A percentile compares a stretch with the other conserved stretches of the same genome.
Conservation (phyloP, 2,113 vertebrate genomes). For the Pelusios castaneus region DNA sequence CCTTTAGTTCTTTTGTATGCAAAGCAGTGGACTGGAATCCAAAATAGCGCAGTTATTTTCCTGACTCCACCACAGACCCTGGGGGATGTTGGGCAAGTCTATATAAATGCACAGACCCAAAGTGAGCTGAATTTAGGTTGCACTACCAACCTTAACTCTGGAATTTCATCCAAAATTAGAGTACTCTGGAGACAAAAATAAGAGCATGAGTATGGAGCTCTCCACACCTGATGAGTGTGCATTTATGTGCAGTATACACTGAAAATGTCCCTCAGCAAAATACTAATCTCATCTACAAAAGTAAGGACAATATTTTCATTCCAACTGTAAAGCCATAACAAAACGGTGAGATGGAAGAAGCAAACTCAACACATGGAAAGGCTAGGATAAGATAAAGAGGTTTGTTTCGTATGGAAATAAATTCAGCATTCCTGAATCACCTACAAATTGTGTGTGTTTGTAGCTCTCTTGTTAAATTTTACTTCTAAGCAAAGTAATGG, state of each 20-base stretch:
- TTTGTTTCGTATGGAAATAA: not conserved
- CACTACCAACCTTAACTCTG: not conserved
- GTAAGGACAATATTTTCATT: slow-evolving; percentile 52
- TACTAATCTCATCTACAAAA: slow-evolving; percentile 51
- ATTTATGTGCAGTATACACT: not conserved
- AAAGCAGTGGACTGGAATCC: not conserved
- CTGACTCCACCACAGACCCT: not conserved
- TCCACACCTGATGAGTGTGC: slow-evolving; percentile 29
- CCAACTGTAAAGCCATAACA: slow-evolving; percentile 33
- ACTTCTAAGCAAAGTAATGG: not conserved
- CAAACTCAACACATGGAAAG: not conserved
- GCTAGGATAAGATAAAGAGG: not conserved
- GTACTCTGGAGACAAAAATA: not conserved
- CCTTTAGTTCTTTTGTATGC: too few species aligned
- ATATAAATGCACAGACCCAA: not conserved
- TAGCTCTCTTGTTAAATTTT: not conserved
- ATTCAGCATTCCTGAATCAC: not conserved
- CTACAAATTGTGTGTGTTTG: not conserved
- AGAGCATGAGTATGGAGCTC: not conserved
- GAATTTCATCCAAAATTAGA: not conserved
- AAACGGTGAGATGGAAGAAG: slow-evolving; percentile 16
- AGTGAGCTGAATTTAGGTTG: not conserved
- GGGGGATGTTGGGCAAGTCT: not conserved
- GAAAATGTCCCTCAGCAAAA: slow-evolving; percentile 8
- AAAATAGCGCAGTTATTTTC: not conserved